Conservation (phyloP, 37 sponge, comb jelly and placozoan genomes). For the Aplysina aerophoba region DNA sequence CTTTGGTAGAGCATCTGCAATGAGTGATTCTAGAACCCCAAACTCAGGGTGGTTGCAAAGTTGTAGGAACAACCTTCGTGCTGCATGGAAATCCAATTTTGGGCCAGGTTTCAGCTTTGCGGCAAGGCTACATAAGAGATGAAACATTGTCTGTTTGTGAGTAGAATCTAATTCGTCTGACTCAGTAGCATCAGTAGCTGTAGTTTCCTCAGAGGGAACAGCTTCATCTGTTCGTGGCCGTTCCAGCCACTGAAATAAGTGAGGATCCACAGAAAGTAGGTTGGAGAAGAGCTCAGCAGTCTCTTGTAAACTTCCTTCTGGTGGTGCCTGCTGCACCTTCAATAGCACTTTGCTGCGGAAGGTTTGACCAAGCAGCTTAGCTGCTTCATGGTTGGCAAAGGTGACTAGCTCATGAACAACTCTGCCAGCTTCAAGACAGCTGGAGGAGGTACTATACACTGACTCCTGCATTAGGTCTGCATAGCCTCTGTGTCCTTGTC, state of each 20-base stretch:
- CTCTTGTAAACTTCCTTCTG: not conserved
- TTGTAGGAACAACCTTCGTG: not conserved
- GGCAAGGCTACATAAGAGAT: too few species aligned
- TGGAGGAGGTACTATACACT: too few species aligned
- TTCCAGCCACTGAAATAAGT: too few species aligned
- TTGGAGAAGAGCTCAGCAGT: not conserved
- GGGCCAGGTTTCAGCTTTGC: too few species aligned
- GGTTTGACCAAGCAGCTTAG: constrained; percentile 1
- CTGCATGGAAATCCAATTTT: too few species aligned
- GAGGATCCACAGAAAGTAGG: not conserved
- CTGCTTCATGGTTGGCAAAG: constrained; percentile 61
- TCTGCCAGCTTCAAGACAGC: constrained; percentile 48
- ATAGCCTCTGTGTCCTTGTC: constrained; percentile 14
- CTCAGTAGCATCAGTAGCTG: too few species aligned
- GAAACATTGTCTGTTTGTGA: too few species aligned
- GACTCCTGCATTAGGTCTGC: not conserved
- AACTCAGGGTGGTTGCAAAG: not conserved
- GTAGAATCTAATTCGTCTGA: too few species aligned
- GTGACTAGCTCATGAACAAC: constrained; percentile 71
- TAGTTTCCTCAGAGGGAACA: too few species aligned
- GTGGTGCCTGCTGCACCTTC: not conserved
- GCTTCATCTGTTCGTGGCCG: too few species aligned
- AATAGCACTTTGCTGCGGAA: constrained; percentile 39
- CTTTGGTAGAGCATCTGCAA: not conserved
- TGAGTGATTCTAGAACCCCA: not conserved